phyloP scores from a whole-genome alignment of 2,113 vertebrate species.

The Oriolus oriolus region DNA sequence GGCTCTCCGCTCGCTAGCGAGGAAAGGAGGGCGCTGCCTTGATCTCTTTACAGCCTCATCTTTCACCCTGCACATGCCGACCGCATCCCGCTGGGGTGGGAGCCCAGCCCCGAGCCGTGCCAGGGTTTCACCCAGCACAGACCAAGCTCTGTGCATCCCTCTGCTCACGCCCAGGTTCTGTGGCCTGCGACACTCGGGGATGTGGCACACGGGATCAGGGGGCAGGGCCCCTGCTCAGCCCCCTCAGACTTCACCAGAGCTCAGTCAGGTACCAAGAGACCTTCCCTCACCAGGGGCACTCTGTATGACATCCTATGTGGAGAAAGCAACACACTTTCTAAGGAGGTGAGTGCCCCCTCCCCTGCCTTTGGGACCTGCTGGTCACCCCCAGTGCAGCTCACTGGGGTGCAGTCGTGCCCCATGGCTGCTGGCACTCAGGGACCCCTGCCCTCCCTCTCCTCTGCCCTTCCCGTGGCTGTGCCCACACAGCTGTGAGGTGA shows the following conservation, averaged over 20 bases:
- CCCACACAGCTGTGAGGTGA: not conserved
- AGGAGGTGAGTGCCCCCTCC: not conserved
- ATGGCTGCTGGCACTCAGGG: not conserved
- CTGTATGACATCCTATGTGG: not conserved
- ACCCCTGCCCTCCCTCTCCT: not conserved
- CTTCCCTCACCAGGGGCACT: not conserved
- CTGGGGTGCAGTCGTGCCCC: rapidly evolving
- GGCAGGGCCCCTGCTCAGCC: not conserved
- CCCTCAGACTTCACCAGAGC: not conserved
- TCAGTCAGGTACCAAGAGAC: not conserved
- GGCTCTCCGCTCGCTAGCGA: too few relatives aligned
- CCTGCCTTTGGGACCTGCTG: not conserved
- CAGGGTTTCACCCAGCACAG: rapidly evolving
- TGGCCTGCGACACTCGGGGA: rapidly evolving
- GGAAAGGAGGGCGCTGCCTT: not conserved
- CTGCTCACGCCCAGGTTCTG: rapidly evolving
- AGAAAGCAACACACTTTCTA: not conserved
- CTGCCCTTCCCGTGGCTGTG: not conserved
- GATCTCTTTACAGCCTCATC: not conserved
- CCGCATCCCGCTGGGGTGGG: too few relatives aligned
- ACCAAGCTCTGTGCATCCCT: not conserved
- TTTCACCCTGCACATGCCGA: not conserved
- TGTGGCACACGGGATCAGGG: not conserved
- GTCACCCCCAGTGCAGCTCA: not conserved
- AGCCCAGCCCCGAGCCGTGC: rapidly evolving